Evolutionary conservation across 2,113 vertebrate species (phyloP), one percentile per base, ranked within the genome.

Genomic region (Thomomys bottae): DNA sequence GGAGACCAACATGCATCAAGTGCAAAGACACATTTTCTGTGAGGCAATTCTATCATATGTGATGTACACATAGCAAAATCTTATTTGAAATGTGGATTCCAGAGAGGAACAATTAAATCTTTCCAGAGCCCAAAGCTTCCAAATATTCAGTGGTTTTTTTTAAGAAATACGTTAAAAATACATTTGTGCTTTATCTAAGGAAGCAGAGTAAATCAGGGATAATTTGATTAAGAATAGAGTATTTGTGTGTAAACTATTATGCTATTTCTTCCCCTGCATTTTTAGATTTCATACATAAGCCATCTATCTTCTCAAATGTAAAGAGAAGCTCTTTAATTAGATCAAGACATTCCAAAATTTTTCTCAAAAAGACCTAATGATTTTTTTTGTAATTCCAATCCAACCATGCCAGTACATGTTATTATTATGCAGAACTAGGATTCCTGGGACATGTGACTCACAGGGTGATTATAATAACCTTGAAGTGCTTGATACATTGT

Each of bases 1-100:
- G 77, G 81, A 90, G 68, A 87, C 30, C 34, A 80, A 90, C 76
- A 84, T 61, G 73, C 24, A 49, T 83, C 61, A n/a, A 91, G 26
- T 15, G 2, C 9, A 80, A 93, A 93, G 26, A 64, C 54, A 49
- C 68, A 23, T 64, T 83, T 89, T 77, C 64, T 30, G 2, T 61
- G n/a, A 64, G 42, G 36, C 9, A 2, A 72, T 38, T 57, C 8
- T 79, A 5, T 15, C 88, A 17, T 78, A 3, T 57, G 11, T 86
- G 3, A 42, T 83, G 4, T 54, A 6, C 61, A n/a, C 14, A 54
- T 8, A 80, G 14, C 40, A 71, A 89, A 84, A 71, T 23, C 38
- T 73, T 49, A 77, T 64, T 84, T 70, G 88, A 90, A 77, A 71
- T 68, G 34, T 54, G 24, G n/a, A 88, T 9, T 73, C 59, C 59